These are phyloP conservation scores for Paedocypris micromegethes DNA, from an alignment of 2,797 vertebrate species.

Conservation along the genomic window DNA sequence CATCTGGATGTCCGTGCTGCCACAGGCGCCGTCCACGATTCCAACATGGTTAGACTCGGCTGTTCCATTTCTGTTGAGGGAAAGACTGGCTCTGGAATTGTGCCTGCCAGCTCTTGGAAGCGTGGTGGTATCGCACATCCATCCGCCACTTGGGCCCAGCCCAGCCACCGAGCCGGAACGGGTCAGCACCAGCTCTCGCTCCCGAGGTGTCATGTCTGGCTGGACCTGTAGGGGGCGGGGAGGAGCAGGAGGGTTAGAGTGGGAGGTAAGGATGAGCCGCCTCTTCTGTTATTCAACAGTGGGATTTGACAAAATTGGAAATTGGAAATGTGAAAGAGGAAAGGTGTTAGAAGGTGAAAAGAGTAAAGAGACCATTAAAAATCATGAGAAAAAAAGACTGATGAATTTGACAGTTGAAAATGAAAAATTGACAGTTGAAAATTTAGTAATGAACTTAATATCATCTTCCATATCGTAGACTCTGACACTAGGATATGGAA, in stretches of 20 bases:
- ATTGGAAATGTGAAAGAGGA: conserved; percentile 10
- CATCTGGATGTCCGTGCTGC: conserved; percentile 37
- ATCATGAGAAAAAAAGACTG: conserved; percentile 19
- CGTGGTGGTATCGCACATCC: conserved; percentile 73
- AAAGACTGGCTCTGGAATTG: conserved; percentile 70
- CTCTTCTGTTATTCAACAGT: conserved; percentile 48
- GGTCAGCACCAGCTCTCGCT: conserved; percentile 69
- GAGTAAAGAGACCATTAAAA: conserved; percentile 22
- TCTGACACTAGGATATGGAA: no score
- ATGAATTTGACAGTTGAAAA: conserved; percentile 32
- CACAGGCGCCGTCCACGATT: conserved; percentile 40
- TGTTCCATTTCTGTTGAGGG: conserved; percentile 69
- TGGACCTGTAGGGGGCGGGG: conserved; percentile 69
- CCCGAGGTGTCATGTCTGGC: conserved; percentile 66
- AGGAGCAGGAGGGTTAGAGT: conserved; percentile 62
- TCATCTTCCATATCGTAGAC: no score
- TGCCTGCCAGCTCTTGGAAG: conserved; percentile 75
- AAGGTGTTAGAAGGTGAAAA: conserved; percentile 44
- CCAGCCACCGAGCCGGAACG: conserved; percentile 66
- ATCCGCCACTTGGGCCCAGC: conserved; percentile 60
- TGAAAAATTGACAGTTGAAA: background rate
- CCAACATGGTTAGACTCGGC: conserved; percentile 59
- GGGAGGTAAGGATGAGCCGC: conserved; percentile 49
- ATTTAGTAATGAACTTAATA: no score
- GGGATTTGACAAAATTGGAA: background rate